These are phyloP conservation scores for Hylyphantes graminicola DNA, from an alignment of 1,140 invertebrate genomes.

Conservation along the genomic window DNA sequence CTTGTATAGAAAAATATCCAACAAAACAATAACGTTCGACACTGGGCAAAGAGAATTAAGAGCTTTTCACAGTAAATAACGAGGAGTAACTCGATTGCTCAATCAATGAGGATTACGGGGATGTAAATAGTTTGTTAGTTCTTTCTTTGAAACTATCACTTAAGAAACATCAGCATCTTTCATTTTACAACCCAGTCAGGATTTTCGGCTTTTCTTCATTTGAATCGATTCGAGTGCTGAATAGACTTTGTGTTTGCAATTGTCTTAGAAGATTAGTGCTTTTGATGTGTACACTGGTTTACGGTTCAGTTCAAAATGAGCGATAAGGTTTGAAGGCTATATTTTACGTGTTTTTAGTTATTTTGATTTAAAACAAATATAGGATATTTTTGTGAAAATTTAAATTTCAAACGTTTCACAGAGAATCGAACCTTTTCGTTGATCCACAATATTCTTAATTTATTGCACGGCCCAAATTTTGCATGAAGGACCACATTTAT, in stretches of 20 bases:
- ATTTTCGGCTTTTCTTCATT: constrained; percentile 13
- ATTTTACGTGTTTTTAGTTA: no score
- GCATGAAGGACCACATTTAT: no score
- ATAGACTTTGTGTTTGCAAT: constrained; percentile 34
- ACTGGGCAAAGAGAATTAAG: neutral
- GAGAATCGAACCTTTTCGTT: no score
- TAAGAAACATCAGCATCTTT: constrained; percentile 24
- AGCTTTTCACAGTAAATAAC: constrained; percentile 39
- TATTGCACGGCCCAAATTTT: no score
- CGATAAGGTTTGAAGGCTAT: neutral
- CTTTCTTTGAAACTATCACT: constrained; percentile 32
- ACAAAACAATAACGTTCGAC: no score
- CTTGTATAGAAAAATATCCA: no score
- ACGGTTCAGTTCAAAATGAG: neutral
- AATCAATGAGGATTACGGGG: constrained; percentile 43
- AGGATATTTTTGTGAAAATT: no score
- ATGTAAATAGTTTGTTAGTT: neutral
- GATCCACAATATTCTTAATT: no score
- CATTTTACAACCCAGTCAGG: constrained; percentile 15
- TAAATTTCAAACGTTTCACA: no score
- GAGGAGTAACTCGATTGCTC: constrained; percentile 34
- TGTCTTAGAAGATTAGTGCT: constrained; percentile 35
- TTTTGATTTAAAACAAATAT: no score
- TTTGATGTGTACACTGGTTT: constrained; percentile 9
- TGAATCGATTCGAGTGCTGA: constrained; percentile 41